A percentile compares a stretch with the other conserved stretches of the same genome.
phyloP scores from a whole-genome alignment of 2,113 vertebrate species.

The Centropus bengalensis region DNA sequence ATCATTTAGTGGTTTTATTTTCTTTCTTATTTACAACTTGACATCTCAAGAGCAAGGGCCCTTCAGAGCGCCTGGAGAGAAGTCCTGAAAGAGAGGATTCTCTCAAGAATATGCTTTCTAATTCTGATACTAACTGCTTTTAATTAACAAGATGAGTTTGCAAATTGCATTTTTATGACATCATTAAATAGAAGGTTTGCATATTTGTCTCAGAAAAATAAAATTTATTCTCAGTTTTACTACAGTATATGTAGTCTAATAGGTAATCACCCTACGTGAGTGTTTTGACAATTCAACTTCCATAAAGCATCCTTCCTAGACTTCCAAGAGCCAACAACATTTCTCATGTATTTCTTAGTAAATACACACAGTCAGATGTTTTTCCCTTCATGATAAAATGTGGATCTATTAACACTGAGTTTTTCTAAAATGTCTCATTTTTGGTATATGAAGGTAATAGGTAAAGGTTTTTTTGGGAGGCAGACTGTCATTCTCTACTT shows the following conservation, averaged over 20 bases:
- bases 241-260: background rate
- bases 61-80: background rate
- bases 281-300: background rate
- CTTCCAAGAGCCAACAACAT: background rate
- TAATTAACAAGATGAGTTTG: background rate
- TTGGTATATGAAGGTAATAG: background rate
- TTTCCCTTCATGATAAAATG: background rate
- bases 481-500: background rate
- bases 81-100: background rate
- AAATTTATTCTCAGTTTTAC: background rate
- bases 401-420: background rate
- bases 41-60: background rate
- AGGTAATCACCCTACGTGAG: background rate
- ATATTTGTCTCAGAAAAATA: background rate
- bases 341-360: background rate
- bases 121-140: background rate
- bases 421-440: background rate
- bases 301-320: background rate
- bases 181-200: background rate
- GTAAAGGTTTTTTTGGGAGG: background rate
- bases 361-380: background rate
- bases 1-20: constrained; percentile 52
- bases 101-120: background rate
- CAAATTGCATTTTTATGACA: background rate
- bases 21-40: constrained; percentile 20